Evolutionary conservation across 2,888 invertebrate species (phyloP).

Genomic region (Cephus sareptanus): DNA sequence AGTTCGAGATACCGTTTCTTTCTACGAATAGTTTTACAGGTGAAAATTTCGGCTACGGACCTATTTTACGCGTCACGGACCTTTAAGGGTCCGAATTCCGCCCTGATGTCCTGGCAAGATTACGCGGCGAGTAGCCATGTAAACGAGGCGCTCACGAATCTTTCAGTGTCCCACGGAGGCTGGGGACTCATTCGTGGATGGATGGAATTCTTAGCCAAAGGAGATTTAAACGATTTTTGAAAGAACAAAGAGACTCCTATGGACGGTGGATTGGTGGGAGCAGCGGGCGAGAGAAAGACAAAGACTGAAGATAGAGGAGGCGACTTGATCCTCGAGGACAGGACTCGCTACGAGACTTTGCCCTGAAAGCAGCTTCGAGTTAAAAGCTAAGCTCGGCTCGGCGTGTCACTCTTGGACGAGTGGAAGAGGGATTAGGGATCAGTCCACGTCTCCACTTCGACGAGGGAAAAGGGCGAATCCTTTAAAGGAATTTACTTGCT

Average conservation of each 20-base stretch:
- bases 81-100: not conserved
- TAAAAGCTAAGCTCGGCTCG: constrained; percentile 49
- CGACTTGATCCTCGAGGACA: constrained; percentile 43
- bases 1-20: not conserved
- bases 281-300: not conserved
- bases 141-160: constrained; percentile 1
- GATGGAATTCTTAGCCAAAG: not conserved
- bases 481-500: not conserved
- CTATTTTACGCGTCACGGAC: not conserved
- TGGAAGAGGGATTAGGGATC: constrained; percentile 41
- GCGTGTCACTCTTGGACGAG: constrained; percentile 41
- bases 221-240: constrained; percentile 4
- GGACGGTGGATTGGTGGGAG: not conserved
- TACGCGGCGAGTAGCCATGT: not conserved
- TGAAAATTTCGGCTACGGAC: not conserved
- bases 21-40: not conserved
- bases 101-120: not conserved
- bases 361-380: constrained; percentile 47
- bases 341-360: constrained; percentile 36
- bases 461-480: not conserved
- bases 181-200: not conserved
- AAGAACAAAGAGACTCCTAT: not conserved
- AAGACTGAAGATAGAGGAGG: constrained; percentile 26
- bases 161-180: not conserved
- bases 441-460: constrained; percentile 8